Conservation (phyloP, 2,797 vertebrate species). For the Lycodopsis pacificus region DNA sequence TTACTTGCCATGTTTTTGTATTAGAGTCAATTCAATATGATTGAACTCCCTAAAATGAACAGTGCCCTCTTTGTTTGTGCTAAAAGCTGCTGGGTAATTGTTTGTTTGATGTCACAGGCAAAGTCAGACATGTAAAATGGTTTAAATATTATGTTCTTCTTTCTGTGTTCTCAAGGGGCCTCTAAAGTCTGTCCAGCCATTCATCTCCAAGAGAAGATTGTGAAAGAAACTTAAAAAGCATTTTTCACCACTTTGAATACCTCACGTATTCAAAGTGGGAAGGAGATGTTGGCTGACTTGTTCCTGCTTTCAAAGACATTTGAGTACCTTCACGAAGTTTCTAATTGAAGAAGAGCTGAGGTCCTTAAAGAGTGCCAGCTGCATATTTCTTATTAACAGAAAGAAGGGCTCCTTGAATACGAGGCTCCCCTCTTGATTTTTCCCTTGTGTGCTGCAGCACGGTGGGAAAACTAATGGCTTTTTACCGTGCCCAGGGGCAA, state of each 20-base stretch:
- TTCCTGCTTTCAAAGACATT: constrained; percentile 48
- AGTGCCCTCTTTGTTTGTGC: constrained; percentile 9
- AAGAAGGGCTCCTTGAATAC: constrained; percentile 62
- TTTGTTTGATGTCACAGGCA: constrained; percentile 44
- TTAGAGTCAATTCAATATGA: not conserved
- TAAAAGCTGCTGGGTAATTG: constrained; percentile 36
- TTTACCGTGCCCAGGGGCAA: constrained; percentile 69
- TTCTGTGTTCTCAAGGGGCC: constrained; percentile 44
- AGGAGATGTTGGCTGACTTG: constrained; percentile 30
- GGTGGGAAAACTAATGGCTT: constrained; percentile 73
- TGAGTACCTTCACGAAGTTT: constrained; percentile 42
- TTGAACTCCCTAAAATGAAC: constrained; percentile 32
- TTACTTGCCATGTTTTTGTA: constrained; percentile 23
- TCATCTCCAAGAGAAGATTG: constrained; percentile 36
- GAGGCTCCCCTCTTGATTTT: constrained; percentile 68
- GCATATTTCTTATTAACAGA: constrained; percentile 63
- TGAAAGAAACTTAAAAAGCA: constrained; percentile 32
- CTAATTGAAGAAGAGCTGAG: constrained; percentile 56
- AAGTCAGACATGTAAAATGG: constrained; percentile 34
- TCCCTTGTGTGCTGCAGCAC: constrained; percentile 42
- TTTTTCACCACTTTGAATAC: not conserved
- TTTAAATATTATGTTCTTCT: constrained; percentile 25
- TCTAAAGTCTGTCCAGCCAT: constrained; percentile 32
- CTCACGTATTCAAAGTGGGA: constrained; percentile 49
- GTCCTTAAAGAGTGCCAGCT: constrained; percentile 52